Base-by-base conservation (phyloP, 2,797 vertebrate genomes). In the Scomberomorus guttatus region DNA sequence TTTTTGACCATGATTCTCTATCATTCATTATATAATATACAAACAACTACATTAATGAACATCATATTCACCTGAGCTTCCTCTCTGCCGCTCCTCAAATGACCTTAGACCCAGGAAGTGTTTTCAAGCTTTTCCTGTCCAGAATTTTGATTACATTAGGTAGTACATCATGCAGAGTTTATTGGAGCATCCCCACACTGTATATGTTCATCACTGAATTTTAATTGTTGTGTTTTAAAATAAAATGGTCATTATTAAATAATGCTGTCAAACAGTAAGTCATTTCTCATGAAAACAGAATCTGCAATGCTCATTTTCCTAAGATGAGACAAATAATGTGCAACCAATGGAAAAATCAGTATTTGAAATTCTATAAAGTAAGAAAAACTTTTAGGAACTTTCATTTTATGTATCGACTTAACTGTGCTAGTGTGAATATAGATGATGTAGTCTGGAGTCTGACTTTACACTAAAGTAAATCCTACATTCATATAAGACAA, bases 91-190 rank as follows among this genome's bases (percentile, higher is more conserved):
- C 6, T 22, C 8, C 46, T 14, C 34, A 22, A 56, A 56, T 51
- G 7, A 75, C 42, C 27, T 74, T 56, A 65, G 59, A 75, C 55
- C 75, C 54, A 29, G 48, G 55, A 65, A 70, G 39, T 34, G n/a
- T 1, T 20, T 52, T 17, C 27, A 39, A 24, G 34, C 14, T 2
- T 27, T 56, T 61, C 10, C 34, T 37, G 10, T 20, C 4, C 2
- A 32, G 39, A 55, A 14, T 13, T 32, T 11, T 55, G 32, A 46
- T 62, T 25, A 27, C 14, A 34, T 55, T 0, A 44, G 1, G 17
- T 18, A 10, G 32, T 34, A 22, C 46, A 65, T 34, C 10, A 29
- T 20, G 46, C 20, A 66, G 32, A 4, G 5, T 20, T 25, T 37
- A 10, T 42, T 25, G 0, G 4, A 52, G 8, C 22, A 9, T 18